Conservation (phyloP, 2,797 vertebrate genomes). For the Etheostoma nigrum region DNA sequence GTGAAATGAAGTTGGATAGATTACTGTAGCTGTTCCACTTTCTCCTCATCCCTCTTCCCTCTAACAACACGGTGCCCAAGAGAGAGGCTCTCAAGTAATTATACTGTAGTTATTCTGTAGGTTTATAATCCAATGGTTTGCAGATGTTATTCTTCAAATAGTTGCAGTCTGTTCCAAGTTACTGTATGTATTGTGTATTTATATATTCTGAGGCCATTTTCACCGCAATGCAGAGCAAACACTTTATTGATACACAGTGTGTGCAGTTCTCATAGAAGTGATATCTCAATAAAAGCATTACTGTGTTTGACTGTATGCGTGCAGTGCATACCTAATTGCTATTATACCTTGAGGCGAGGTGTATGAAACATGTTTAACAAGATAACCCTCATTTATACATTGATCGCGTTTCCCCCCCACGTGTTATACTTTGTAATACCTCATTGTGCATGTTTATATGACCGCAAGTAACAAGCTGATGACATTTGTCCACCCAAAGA, state of each 20-base stretch:
- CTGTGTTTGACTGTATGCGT: constrained; percentile 23
- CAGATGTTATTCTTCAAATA: constrained; percentile 77
- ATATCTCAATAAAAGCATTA: constrained; percentile 29
- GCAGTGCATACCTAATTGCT: constrained; percentile 40
- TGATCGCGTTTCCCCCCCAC: constrained; percentile 14
- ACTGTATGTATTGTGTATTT: constrained; percentile 63
- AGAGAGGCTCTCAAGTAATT: constrained; percentile 76
- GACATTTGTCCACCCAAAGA: constrained; percentile 50
- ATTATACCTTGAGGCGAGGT: constrained; percentile 48
- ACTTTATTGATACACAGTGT: constrained; percentile 44
- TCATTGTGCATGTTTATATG: constrained; percentile 21
- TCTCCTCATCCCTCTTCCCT: constrained; percentile 72
- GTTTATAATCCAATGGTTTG: constrained; percentile 78
- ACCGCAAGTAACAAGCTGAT: constrained; percentile 37
- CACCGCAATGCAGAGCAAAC: constrained; percentile 45
- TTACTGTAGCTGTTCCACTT: constrained; percentile 83
- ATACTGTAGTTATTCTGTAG: constrained; percentile 77
- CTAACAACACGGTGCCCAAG: constrained; percentile 66
- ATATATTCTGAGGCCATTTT: constrained; percentile 47
- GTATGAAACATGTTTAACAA: constrained; percentile 58
- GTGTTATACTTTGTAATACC: constrained; percentile 14
- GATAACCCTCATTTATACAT: constrained; percentile 57
- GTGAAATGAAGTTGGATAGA: constrained; percentile 86
- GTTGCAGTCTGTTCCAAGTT: constrained; percentile 54
- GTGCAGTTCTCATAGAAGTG: constrained; percentile 18